Conservation (phyloP, 2,797 vertebrate species). For the Cuniculus paca region DNA sequence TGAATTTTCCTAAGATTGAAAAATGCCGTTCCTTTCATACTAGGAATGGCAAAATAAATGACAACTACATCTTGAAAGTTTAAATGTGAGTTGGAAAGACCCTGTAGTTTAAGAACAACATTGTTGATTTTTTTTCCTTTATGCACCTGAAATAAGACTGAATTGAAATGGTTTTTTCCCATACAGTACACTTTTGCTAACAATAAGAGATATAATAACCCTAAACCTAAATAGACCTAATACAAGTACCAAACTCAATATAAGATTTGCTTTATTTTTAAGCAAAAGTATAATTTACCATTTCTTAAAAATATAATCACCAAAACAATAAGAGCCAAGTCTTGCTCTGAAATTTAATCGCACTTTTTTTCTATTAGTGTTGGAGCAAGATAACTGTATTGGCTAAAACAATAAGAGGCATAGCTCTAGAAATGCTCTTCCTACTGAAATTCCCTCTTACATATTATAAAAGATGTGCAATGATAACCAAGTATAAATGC, state of each 20-base stretch:
- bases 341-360: conserved; percentile 22
- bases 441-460: not conserved
- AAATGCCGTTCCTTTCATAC: conserved; percentile 80
- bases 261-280: conserved; percentile 47
- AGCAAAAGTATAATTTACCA: conserved; percentile 57
- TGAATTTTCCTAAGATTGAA: conserved; percentile 85
- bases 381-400: conserved; percentile 47
- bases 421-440: not conserved
- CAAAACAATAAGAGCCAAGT: conserved; percentile 13
- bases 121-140: conserved; percentile 50
- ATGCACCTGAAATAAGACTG: conserved; percentile 65
- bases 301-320: conserved; percentile 67
- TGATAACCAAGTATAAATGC: conserved; percentile 42
- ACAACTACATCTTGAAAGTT: conserved; percentile 76
- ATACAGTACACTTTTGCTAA: conserved; percentile 54
- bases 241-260: conserved; percentile 39
- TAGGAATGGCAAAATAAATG: conserved; percentile 80
- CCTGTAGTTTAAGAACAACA: conserved; percentile 69
- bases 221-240: conserved; percentile 60
- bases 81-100: conserved; percentile 71
- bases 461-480: conserved; percentile 19
- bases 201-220: conserved; percentile 37
- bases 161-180: conserved; percentile 26
- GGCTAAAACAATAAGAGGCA: conserved; percentile 54
- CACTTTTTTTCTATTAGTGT: conserved; percentile 22